Evolutionary conservation across 2,888 invertebrate genomes (phyloP), one percentile per base, ranked within the genome.

Genomic region (Acrobasis repandana): DNA sequence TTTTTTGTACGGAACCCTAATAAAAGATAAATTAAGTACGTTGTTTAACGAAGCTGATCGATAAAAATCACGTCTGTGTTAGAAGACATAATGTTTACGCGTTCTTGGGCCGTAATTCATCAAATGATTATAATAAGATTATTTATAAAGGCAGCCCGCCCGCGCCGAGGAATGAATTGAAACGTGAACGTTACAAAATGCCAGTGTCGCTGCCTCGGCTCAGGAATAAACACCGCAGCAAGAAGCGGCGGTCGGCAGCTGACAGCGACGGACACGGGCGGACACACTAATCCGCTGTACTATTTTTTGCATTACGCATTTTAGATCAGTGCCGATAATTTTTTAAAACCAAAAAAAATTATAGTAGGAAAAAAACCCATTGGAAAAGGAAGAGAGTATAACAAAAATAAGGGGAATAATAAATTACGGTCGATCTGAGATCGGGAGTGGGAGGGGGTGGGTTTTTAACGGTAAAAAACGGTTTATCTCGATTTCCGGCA

Each of bases 41-140:
- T 38, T 2, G 38, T 38, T 9, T 10, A 28, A 28, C 28, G 11
- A 10, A 38, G 38, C 38, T 38, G 38, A 11, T 11, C 38, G 14
- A 38, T 10, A 38, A 34, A 49, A 28, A 4, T 5, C 49, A n/a
- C 20, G 8, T 54, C 54, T 38, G 43, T 2, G 16, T 16, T 16
- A 52, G 14, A 20, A 38, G 36, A 52, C 15, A 36, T 36, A 36
- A 11, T 54, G 54, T 54, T 38, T 54, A 38, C 8, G 18, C 54
- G n/a, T 20, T 54, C 18, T 9, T 36, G 3, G 36, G 36, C 36
- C 9, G 34, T 34, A 52, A 38, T 54, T 54, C 38, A 54, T 18
- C 52, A 38, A 38, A 54, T 54, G 36, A 38, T 36, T 54, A 54
- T 54, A 54, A 54, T 14, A 54, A 20, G 8, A 54, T 54, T 20